Evolutionary conservation across 2,113 vertebrate genomes (phyloP).

Genomic region (Corynorhinus townsendii): DNA sequence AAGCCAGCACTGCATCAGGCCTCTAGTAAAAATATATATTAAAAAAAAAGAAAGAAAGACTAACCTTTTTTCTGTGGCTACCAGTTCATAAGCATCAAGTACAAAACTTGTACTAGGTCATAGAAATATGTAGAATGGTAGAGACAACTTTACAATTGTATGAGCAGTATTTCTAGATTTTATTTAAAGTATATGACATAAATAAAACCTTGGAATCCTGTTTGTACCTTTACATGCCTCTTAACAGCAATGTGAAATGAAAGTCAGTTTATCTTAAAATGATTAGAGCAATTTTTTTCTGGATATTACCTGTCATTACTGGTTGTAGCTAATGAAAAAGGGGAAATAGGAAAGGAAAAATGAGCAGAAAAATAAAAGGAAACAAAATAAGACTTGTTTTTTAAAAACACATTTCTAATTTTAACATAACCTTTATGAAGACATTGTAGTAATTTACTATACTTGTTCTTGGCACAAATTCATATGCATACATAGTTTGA

Average conservation of each 20-base stretch:
- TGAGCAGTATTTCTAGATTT: background rate
- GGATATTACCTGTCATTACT: background rate
- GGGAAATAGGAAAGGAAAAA: background rate
- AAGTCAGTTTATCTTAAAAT: constrained; percentile 31
- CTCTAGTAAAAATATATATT: too few relatives aligned
- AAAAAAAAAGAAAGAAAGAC: too few relatives aligned
- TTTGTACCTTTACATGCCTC: background rate
- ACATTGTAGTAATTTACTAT: background rate
- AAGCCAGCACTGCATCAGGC: too few relatives aligned
- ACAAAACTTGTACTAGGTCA: background rate
- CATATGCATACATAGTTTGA: background rate
- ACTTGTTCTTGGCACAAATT: background rate
- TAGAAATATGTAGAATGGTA: background rate
- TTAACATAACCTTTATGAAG: background rate
- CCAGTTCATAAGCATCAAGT: background rate
- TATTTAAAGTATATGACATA: background rate
- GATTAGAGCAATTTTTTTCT: background rate
- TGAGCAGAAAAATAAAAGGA: background rate
- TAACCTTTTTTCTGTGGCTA: background rate
- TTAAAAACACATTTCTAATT: constrained; percentile 16
- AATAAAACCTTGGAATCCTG: background rate
- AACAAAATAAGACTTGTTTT: background rate
- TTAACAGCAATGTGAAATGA: background rate
- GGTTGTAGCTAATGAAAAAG: constrained; percentile 1
- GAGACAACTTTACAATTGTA: background rate